These are phyloP conservation scores for Xenentodon cancila DNA, from an alignment of 2,797 vertebrate genomes.

Conservation along the genomic window DNA sequence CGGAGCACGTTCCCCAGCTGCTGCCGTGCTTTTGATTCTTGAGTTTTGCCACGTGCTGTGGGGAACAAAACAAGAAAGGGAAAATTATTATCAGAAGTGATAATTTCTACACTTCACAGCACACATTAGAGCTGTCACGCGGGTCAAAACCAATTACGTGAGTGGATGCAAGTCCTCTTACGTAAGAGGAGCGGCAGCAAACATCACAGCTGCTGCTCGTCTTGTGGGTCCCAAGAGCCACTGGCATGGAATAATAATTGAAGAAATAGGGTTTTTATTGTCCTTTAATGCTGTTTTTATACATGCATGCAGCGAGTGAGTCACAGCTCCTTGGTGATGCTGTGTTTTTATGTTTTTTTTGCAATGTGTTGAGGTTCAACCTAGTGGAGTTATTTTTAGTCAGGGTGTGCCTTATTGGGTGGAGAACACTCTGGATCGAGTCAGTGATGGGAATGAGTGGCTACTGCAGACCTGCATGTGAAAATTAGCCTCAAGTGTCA, in stretches of 20 bases:
- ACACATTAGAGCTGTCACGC: conserved; percentile 46
- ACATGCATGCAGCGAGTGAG: conserved; percentile 40
- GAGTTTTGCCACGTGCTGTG: conserved; percentile 16
- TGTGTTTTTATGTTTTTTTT: conserved; percentile 42
- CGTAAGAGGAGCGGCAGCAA: conserved; percentile 63
- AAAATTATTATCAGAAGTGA: not conserved
- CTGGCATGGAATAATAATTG: conserved; percentile 38
- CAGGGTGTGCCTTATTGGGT: conserved; percentile 60
- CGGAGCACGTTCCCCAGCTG: not conserved
- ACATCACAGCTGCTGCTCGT: conserved; percentile 67
- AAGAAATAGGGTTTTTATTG: conserved; percentile 41
- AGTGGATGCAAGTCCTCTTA: conserved; percentile 71
- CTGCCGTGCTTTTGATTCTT: too few species aligned
- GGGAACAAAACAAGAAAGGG: conserved; percentile 12
- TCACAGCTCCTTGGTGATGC: conserved; percentile 46
- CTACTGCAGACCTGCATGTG: conserved; percentile 7
- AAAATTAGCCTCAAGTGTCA: conserved; percentile 15
- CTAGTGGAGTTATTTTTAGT: conserved; percentile 67
- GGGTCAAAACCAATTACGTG: conserved; percentile 71
- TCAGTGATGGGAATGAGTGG: conserved; percentile 9
- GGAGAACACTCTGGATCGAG: conserved; percentile 30
- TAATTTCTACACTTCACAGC: conserved; percentile 37
- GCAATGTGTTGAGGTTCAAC: conserved; percentile 43
- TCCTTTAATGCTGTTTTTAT: conserved; percentile 28
- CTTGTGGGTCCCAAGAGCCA: conserved; percentile 39